phyloP scores from a whole-genome alignment of 2,113 vertebrate species.

The Leucoraja erinaceus region DNA sequence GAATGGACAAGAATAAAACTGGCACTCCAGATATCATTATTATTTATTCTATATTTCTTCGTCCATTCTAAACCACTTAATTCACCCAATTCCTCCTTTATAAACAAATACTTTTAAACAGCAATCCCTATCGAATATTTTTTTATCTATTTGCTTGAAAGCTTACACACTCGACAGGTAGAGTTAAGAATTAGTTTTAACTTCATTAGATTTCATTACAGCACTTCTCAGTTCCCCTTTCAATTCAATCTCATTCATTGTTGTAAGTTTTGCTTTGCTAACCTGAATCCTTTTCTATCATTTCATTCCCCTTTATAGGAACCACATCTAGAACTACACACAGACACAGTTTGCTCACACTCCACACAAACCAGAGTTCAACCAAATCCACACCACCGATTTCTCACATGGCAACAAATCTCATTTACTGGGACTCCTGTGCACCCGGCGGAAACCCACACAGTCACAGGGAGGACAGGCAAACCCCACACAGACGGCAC shows the following conservation, averaged over 20 bases:
- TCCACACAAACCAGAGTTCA: not conserved
- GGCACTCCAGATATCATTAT: not conserved
- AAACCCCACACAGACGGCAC: too few species aligned
- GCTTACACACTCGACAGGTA: not conserved
- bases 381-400: not conserved
- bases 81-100: not conserved
- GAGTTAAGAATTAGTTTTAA: not conserved
- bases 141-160: not conserved
- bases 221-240: not conserved
- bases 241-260: conserved; percentile 9
- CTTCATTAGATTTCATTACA: not conserved
- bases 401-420: not conserved
- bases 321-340: not conserved
- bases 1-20: not conserved
- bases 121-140: not conserved
- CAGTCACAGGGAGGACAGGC: too few species aligned
- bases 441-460: too few species aligned
- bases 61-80: not conserved
- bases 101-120: not conserved
- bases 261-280: not conserved
- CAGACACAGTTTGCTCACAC: not conserved
- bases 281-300: not conserved
- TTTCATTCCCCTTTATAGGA: not conserved
- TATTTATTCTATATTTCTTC: not conserved
- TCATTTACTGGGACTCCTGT: not conserved